Percentiles rank a stretch among this genome's conserved stretches.
Evolutionary conservation across 2,113 vertebrate genomes (phyloP).

Genomic region (Strigops habroptila): DNA sequence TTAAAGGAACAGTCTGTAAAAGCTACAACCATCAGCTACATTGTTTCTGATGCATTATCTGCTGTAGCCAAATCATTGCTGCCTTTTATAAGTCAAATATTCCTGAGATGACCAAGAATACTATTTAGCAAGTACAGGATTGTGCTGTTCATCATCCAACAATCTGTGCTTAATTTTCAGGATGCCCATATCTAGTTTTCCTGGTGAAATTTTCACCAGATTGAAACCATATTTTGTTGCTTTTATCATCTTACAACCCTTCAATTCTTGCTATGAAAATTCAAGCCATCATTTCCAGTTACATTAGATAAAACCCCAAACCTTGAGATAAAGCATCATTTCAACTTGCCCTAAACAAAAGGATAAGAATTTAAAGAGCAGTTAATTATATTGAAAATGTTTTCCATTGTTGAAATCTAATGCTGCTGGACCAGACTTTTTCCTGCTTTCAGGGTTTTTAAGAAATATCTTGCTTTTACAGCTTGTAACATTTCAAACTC

Average conservation of each 20-base stretch:
- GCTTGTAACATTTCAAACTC: neutral
- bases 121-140: neutral
- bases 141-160: neutral
- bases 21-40: conserved; percentile 12
- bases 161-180: conserved; percentile 43
- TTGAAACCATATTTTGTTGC: conserved; percentile 47
- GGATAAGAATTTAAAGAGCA: neutral
- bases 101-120: neutral
- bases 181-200: neutral
- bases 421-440: neutral
- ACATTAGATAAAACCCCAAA: neutral
- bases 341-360: neutral
- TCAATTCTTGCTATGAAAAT: neutral
- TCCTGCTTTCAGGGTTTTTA: neutral
- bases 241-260: neutral
- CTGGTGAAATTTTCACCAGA: neutral
- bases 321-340: neutral
- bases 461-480: neutral
- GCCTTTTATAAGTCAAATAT: neutral
- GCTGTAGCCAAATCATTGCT: neutral
- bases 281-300: neutral
- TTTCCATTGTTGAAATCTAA: neutral
- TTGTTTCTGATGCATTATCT: conserved; percentile 12
- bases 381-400: neutral
- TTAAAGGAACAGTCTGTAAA: conserved; percentile 29